A percentile compares a stretch with the other conserved stretches of the same genome.
Conservation (phyloP, 2,113 vertebrate genomes). For the Vireo altiloquus region DNA sequence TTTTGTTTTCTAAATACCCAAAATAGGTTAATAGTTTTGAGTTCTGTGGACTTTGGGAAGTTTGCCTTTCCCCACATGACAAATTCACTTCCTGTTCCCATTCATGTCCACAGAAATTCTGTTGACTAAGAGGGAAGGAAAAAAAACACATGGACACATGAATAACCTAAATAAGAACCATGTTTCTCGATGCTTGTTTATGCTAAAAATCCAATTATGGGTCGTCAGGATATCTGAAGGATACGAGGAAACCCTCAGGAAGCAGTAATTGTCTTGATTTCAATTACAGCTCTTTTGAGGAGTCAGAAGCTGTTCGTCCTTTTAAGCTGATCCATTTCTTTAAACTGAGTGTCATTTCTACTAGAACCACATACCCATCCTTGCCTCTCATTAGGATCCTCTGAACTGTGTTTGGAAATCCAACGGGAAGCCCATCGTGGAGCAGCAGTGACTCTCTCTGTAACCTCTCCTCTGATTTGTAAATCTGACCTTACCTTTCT, state of each 20-base stretch:
- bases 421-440: not conserved
- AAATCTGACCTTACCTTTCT: not conserved
- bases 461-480: not conserved
- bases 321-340: not conserved
- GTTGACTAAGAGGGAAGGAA: not conserved
- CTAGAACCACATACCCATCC: not conserved
- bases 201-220: not conserved
- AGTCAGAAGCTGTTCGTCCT: not conserved
- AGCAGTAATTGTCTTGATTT: not conserved
- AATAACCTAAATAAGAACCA: conserved; percentile 23
- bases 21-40: not conserved
- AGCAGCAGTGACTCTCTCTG: not conserved
- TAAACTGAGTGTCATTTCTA: not conserved
- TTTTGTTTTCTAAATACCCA: conserved; percentile 36
- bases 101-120: not conserved
- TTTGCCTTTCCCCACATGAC: not conserved
- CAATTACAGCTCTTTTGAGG: not conserved
- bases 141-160: not conserved
- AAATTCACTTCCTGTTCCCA: not conserved
- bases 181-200: not conserved
- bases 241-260: not conserved
- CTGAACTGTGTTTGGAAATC: not conserved
- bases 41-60: not conserved
- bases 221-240: not conserved
- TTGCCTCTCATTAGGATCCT: not conserved